phyloP scores from a whole-genome alignment of 2,113 vertebrate species.

The Lagopus leucura region DNA sequence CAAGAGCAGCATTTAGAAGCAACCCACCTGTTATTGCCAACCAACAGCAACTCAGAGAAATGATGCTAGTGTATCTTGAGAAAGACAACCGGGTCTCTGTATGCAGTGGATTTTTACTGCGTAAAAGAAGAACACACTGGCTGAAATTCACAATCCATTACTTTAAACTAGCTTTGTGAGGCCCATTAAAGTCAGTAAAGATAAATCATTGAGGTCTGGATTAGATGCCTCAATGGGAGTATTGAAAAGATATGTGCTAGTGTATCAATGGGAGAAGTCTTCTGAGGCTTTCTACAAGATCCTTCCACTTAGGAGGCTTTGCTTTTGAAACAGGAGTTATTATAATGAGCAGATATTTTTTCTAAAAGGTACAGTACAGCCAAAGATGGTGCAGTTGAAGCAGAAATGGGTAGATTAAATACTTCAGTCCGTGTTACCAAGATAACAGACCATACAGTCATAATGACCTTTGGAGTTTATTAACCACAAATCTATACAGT shows the following conservation, averaged over 20 bases:
- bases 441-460: background rate
- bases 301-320: background rate
- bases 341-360: constrained; percentile 2
- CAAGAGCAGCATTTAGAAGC: constrained; percentile 65
- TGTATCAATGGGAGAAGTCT: constrained; percentile 28
- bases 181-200: constrained; percentile 44
- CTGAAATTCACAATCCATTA: constrained; percentile 54
- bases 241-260: constrained; percentile 48
- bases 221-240: constrained; percentile 45
- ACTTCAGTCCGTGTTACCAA: background rate
- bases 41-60: constrained; percentile 52
- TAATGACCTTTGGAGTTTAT: background rate
- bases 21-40: constrained; percentile 63
- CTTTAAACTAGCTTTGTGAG: constrained; percentile 59
- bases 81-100: constrained; percentile 60
- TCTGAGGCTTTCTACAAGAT: constrained; percentile 18
- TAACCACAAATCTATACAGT: background rate
- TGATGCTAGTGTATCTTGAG: constrained; percentile 14
- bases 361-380: background rate
- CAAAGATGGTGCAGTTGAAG: constrained; percentile 1
- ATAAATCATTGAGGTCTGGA: constrained; percentile 62
- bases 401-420: background rate
- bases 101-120: constrained; percentile 23
- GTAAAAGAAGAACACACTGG: background rate
- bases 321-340: constrained; percentile 29